Evolutionary conservation across 2,797 vertebrate genomes (phyloP).

Genomic region (Toxotes lorentzi): DNA sequence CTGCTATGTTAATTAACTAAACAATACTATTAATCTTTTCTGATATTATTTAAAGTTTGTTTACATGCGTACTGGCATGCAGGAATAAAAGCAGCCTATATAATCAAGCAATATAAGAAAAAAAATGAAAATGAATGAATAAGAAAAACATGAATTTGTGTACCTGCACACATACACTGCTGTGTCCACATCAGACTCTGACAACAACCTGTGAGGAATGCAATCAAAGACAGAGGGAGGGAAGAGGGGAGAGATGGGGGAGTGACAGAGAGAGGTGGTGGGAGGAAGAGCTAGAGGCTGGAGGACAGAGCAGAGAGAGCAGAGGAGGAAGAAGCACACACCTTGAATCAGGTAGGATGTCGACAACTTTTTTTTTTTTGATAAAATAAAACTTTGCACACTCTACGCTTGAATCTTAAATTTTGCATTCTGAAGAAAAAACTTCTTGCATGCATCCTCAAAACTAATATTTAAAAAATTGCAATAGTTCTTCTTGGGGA

Average conservation of each 20-base stretch:
- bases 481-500: background rate
- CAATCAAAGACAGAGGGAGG: constrained; percentile 41
- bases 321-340: constrained; percentile 38
- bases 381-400: background rate
- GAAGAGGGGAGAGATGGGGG: constrained; percentile 39
- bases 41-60: background rate
- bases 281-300: constrained; percentile 30
- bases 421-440: background rate
- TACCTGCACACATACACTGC: background rate
- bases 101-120: background rate
- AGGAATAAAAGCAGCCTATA: background rate
- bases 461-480: background rate
- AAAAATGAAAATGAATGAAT: no score
- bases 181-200: background rate
- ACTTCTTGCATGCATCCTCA: background rate
- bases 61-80: background rate
- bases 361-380: background rate
- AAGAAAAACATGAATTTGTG: background rate
- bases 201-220: constrained; percentile 23
- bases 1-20: background rate
- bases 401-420: background rate
- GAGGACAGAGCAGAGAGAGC: constrained; percentile 56
- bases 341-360: constrained; percentile 68
- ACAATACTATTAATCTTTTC: background rate
- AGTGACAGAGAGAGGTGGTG: constrained; percentile 46